Conservation (phyloP, 2,888 invertebrate species). For the Sphaerophoria taeniata region DNA sequence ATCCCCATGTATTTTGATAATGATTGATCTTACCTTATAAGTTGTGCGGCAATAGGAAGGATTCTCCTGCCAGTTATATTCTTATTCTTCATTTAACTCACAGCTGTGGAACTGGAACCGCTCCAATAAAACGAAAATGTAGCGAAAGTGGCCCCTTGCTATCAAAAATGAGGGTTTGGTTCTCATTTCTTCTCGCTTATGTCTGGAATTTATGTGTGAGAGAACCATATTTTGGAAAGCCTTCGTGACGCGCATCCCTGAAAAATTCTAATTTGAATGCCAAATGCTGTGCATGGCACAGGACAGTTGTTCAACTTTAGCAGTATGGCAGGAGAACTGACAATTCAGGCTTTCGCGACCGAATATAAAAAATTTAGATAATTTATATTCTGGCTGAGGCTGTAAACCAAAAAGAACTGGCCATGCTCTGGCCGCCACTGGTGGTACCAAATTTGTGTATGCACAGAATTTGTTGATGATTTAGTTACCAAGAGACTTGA, state of each 20-base stretch:
- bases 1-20: constrained; percentile 4
- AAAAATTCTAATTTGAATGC: constrained; percentile 26
- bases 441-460: background rate
- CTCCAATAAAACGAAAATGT: constrained; percentile 1
- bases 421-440: background rate
- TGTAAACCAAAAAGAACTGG: background rate
- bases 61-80: background rate
- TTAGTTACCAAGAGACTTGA: too few relatives aligned
- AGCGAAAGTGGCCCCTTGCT: background rate
- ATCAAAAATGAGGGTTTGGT: constrained; percentile 18
- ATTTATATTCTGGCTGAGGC: constrained; percentile 13
- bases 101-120: constrained; percentile 13
- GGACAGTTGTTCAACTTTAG: too few relatives aligned
- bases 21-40: constrained; percentile 9
- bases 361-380: constrained; percentile 11
- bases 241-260: constrained; percentile 30
- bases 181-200: constrained; percentile 24
- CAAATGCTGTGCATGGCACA: background rate
- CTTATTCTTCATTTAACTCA: constrained; percentile 16
- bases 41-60: background rate
- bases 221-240: constrained; percentile 55
- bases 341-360: constrained; percentile 15
- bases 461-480: too few relatives aligned
- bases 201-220: too few relatives aligned
- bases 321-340: background rate